A percentile compares a stretch with the other conserved stretches of the same genome.
Evolutionary conservation across 2,797 vertebrate genomes (phyloP).

Genomic region (Argyrosomus regius): DNA sequence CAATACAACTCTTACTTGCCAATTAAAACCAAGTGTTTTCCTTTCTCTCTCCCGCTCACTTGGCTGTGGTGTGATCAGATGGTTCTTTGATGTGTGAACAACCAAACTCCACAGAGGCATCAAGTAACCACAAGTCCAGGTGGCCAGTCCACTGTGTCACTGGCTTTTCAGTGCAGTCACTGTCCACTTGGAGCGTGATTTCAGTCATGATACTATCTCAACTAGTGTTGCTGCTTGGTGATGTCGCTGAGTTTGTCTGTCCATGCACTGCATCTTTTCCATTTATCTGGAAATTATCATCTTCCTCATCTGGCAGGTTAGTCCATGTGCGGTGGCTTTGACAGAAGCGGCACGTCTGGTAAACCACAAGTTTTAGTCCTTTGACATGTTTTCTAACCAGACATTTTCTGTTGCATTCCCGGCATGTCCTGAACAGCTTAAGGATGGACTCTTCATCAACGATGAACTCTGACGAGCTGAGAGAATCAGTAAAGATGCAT

Average conservation of each 20-base stretch:
- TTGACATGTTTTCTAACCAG: conserved; percentile 27
- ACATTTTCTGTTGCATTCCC: conserved; percentile 38
- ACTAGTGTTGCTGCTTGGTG: neutral
- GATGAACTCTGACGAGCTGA: conserved; percentile 60
- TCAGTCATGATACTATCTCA: neutral
- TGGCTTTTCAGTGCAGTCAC: neutral
- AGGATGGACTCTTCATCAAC: conserved; percentile 64
- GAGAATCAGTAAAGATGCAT: neutral
- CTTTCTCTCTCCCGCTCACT: neutral
- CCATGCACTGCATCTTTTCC: neutral
- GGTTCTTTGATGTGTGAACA: neutral
- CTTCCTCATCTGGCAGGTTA: conserved; percentile 48
- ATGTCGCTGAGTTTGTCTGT: neutral
- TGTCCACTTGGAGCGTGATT: neutral
- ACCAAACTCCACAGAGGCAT: neutral
- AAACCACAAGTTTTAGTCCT: conserved; percentile 55
- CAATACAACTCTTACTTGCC: neutral
- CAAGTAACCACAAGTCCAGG: neutral
- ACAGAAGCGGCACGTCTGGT: conserved; percentile 54
- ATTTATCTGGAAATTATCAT: neutral
- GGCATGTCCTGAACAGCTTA: conserved; percentile 50
- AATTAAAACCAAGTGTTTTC: neutral
- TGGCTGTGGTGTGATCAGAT: neutral
- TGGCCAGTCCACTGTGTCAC: neutral
- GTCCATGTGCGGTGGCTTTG: conserved; percentile 42